These are phyloP conservation scores for Chloropsis cyanopogon DNA, from an alignment of 2,113 vertebrate genomes.

Conservation along the genomic window DNA sequence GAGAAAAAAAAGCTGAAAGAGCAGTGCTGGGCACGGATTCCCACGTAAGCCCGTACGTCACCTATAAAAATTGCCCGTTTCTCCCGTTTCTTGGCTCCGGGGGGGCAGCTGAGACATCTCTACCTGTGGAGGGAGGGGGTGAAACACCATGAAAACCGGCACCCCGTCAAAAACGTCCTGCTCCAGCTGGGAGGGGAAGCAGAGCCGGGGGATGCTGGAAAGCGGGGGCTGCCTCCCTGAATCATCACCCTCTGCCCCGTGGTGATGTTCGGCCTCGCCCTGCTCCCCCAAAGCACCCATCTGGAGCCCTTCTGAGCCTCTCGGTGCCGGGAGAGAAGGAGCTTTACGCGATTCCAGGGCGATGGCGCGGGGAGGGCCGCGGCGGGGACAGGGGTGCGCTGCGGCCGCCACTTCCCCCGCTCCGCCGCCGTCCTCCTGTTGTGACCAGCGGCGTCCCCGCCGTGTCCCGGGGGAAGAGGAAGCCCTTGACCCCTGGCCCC, in stretches of 20 bases:
- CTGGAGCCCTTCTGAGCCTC: not conserved
- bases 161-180: not conserved
- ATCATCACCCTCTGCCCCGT: not conserved
- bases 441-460: not conserved
- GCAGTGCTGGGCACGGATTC: conserved; percentile 45
- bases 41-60: conserved; percentile 70
- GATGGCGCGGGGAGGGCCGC: not conserved
- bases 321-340: not conserved
- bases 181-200: not conserved
- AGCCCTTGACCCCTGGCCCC: conserved; percentile 56
- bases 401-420: not conserved
- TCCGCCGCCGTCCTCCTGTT: not conserved
- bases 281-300: not conserved
- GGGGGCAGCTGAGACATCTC: not conserved
- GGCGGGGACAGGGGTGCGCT: not conserved
- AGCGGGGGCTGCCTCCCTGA: not conserved
- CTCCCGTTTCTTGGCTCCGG: not conserved
- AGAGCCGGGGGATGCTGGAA: not conserved
- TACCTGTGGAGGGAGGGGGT: not conserved
- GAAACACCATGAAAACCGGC: not conserved
- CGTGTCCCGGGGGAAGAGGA: conserved; percentile 19
- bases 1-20: conserved; percentile 35
- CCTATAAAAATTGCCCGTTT: conserved; percentile 57
- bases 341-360: not conserved
- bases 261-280: not conserved